A percentile compares a stretch with the other conserved stretches of the same genome.
These are phyloP conservation scores for Ceyx melanurus DNA, from an alignment of 2,113 vertebrate species.

Conservation along the genomic window DNA sequence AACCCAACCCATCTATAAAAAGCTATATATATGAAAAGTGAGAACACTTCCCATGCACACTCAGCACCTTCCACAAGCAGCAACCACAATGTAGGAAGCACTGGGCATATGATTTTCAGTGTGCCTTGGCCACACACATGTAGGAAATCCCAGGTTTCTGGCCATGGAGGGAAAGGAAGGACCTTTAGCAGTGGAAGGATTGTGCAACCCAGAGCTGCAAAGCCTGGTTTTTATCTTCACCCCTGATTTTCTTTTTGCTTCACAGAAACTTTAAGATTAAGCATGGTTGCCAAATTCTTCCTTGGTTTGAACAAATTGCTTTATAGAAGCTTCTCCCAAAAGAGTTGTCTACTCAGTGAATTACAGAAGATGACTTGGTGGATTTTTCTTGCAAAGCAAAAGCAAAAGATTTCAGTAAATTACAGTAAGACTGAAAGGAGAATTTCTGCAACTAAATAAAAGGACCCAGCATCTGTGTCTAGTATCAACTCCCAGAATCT, in stretches of 20 bases:
- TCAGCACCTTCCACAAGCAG: not conserved
- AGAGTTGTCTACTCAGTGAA: not conserved
- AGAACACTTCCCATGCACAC: not conserved
- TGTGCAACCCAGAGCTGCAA: not conserved
- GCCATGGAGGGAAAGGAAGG: not conserved
- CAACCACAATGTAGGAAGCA: not conserved
- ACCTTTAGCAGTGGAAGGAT: not conserved
- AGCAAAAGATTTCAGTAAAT: not conserved
- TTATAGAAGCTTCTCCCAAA: not conserved
- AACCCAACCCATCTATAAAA: not conserved
- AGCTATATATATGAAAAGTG: not conserved
- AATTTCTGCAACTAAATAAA: not conserved
- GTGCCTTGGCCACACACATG: rapidly evolving
- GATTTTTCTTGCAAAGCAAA: not conserved
- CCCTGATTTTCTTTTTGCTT: not conserved
- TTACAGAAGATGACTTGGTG: not conserved
- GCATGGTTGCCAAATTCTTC: not conserved
- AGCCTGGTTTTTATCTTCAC: not conserved
- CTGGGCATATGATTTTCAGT: not conserved
- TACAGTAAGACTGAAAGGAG: not conserved
- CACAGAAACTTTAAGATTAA: not conserved
- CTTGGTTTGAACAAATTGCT: not conserved
- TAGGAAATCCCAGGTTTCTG: not conserved
- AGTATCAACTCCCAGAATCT: not conserved
- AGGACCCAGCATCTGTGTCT: not conserved